Evolutionary conservation across 2,113 vertebrate genomes (phyloP).

Genomic region (Setophaga petechia): DNA sequence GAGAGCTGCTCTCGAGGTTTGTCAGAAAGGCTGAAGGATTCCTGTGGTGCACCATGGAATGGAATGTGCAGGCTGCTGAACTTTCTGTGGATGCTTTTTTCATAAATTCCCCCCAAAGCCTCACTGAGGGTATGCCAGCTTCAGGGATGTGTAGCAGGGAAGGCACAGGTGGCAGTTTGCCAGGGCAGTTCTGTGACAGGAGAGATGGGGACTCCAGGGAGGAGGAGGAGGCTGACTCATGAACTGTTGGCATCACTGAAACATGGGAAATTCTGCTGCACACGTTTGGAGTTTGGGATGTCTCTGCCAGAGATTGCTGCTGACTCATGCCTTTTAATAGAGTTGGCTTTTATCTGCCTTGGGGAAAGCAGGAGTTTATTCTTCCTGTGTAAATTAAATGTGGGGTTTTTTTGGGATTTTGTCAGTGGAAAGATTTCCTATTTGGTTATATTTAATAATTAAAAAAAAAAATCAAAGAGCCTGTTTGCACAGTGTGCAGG

Average conservation of each 20-base stretch:
- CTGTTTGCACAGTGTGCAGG: neutral
- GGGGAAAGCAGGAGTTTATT: neutral
- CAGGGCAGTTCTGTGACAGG: neutral
- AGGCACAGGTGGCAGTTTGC: neutral
- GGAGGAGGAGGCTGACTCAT: neutral
- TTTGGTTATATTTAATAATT: neutral
- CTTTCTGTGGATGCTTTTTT: neutral
- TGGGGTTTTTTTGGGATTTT: neutral
- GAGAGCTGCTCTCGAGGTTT: neutral
- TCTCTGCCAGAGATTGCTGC: neutral
- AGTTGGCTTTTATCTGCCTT: neutral
- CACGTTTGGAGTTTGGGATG: neutral
- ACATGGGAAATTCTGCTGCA: neutral
- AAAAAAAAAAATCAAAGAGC: no score
- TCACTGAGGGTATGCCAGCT: neutral
- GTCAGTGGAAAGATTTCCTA: neutral
- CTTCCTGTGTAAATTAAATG: neutral
- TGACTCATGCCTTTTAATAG: neutral
- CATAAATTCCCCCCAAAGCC: neutral
- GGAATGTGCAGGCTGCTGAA: fast-evolving
- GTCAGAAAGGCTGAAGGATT: neutral
- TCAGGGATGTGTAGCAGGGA: neutral
- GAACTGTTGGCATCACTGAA: neutral
- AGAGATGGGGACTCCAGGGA: neutral
- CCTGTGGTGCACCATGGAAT: neutral